phyloP scores from a whole-genome alignment of 2,888 invertebrate species.

The Conchocele bisecta region DNA sequence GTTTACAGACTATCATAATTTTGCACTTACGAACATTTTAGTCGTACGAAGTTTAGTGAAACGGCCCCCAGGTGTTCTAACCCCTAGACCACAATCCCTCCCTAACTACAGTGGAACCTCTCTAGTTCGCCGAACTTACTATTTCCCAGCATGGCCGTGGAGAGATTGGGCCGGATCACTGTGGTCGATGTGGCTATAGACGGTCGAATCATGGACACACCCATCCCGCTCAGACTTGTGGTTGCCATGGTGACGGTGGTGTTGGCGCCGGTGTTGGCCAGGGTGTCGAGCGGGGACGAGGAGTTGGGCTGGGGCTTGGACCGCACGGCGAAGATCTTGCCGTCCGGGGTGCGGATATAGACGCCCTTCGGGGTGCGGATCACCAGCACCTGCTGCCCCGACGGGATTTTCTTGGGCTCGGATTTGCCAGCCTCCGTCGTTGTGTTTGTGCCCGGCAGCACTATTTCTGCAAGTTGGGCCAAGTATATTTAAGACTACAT shows the following conservation, averaged over 20 bases:
- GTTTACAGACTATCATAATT: too few relatives aligned
- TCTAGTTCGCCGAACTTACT: too few relatives aligned
- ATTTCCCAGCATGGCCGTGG: constrained; percentile 4
- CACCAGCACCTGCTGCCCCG: constrained; percentile 97
- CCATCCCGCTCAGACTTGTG: constrained; percentile 28
- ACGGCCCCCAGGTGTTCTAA: too few relatives aligned
- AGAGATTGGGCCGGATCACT: constrained; percentile 15
- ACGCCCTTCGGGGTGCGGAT: constrained; percentile 97
- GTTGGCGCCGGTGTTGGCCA: constrained; percentile 53
- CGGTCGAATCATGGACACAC: constrained; percentile 52
- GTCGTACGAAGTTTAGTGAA: too few relatives aligned
- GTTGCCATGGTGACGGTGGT: constrained; percentile 46
- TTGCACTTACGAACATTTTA: too few relatives aligned
- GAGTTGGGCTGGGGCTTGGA: constrained; percentile 66
- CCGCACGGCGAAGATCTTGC: constrained; percentile 94
- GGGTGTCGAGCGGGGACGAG: constrained; percentile 45
- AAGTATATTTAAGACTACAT: too few relatives aligned
- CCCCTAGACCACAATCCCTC: too few relatives aligned
- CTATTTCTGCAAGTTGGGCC: constrained; percentile 80
- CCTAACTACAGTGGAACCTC: too few relatives aligned
- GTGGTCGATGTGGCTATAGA: neutral
- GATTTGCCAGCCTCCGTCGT: constrained; percentile 87
- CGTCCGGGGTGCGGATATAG: constrained; percentile 96
- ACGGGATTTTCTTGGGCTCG: constrained; percentile 90
- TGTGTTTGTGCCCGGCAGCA: constrained; percentile 90